A percentile compares a stretch with the other conserved stretches of the same genome.
Evolutionary conservation across 2,113 vertebrate genomes (phyloP).

Genomic region (Poeciliopsis occidentalis): DNA sequence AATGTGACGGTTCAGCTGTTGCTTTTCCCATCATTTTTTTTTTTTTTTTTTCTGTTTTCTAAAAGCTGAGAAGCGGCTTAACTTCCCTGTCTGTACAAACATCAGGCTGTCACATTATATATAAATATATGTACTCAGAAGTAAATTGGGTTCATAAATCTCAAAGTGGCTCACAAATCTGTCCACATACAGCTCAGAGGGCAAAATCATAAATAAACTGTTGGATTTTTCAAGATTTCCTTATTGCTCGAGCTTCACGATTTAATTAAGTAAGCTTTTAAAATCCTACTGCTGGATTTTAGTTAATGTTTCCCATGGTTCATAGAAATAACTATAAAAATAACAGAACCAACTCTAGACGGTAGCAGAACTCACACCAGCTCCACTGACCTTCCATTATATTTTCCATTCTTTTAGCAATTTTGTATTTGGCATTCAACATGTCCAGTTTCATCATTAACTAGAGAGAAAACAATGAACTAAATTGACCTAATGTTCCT

Average conservation of each 20-base stretch:
- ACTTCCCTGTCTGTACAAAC: background rate
- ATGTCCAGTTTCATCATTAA: background rate
- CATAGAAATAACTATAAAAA: background rate
- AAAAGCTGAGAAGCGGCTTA: background rate
- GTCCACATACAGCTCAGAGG: background rate
- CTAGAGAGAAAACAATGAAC: background rate
- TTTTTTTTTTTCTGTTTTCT: constrained; percentile 5
- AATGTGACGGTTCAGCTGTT: constrained; percentile 55
- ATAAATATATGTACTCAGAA: background rate
- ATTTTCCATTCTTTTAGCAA: background rate
- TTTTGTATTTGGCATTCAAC: background rate
- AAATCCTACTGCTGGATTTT: background rate
- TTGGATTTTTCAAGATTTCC: background rate
- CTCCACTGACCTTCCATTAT: background rate
- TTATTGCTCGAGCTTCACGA: background rate
- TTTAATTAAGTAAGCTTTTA: background rate
- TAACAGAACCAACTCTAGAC: background rate
- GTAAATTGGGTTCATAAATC: constrained; percentile 1
- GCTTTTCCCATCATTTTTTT: constrained; percentile 39
- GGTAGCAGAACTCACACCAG: background rate
- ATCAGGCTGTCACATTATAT: background rate
- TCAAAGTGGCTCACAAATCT: background rate
- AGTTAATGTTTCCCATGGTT: background rate
- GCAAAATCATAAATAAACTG: background rate
- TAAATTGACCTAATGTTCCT: background rate